phyloP scores from a whole-genome alignment of 2,888 invertebrate species.

The Sympetrum striolatum region DNA sequence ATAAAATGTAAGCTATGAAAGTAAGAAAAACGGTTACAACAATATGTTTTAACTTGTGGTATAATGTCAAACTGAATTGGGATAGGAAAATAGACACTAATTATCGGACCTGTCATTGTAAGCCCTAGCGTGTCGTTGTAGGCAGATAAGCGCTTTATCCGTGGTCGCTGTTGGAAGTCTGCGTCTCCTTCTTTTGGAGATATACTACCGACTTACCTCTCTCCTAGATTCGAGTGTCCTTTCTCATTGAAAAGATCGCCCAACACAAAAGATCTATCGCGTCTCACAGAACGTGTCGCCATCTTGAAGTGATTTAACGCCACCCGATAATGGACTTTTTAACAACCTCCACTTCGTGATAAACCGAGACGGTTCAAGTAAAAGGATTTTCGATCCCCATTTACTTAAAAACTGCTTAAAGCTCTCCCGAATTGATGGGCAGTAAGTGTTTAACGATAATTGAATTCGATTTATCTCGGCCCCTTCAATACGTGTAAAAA shows the following conservation, averaged over 20 bases:
- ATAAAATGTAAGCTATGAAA: not conserved
- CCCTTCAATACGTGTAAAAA: too few relatives aligned
- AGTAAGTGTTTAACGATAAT: not conserved
- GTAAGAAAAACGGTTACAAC: too few relatives aligned
- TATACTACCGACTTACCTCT: too few relatives aligned
- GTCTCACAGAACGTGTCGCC: not conserved
- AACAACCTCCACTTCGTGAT: not conserved
- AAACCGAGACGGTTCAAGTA: not conserved
- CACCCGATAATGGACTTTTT: slow-evolving; percentile 1
- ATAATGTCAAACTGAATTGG: too few relatives aligned
- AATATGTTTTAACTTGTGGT: not conserved
- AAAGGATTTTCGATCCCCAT: not conserved
- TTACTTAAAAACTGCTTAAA: not conserved
- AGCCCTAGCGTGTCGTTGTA: too few relatives aligned
- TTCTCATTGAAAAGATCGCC: not conserved
- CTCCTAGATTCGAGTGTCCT: not conserved
- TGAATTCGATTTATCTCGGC: not conserved
- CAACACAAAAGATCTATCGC: not conserved
- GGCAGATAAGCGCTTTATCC: too few relatives aligned
- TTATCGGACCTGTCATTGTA: too few relatives aligned
- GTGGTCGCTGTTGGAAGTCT: too few relatives aligned
- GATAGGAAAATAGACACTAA: too few relatives aligned
- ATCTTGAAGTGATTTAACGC: not conserved
- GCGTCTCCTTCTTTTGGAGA: too few relatives aligned
- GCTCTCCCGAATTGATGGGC: not conserved